These are phyloP conservation scores for Chalcosyrphus nemorum DNA, from an alignment of 2,888 invertebrate genomes.

Conservation along the genomic window DNA sequence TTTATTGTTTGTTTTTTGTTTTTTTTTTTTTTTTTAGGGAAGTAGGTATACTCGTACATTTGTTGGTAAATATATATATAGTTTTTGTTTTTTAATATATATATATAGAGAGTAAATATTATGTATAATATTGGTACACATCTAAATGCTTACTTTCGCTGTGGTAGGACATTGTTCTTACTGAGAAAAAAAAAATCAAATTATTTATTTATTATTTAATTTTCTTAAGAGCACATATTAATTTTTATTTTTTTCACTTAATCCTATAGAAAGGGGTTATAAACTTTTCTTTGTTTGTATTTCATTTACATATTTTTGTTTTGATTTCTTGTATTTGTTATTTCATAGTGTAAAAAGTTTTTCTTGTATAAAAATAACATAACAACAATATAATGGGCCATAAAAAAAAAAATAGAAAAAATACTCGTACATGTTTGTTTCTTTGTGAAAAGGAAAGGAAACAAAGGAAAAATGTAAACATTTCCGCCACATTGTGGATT, in stretches of 20 bases:
- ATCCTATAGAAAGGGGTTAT: constrained; percentile 9
- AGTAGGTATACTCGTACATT: constrained; percentile 54
- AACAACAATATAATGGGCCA: constrained; percentile 66
- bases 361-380: constrained; percentile 62
- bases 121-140: constrained; percentile 66
- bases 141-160: constrained; percentile 66
- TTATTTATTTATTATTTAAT: neutral
- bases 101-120: constrained; percentile 62
- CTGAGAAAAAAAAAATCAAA: constrained; percentile 1
- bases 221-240: constrained; percentile 62
- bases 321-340: constrained; percentile 17
- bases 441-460: neutral
- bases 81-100: constrained; percentile 1
- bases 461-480: constrained; percentile 33
- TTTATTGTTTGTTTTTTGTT: no score
- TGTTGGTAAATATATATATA: constrained; percentile 57
- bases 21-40: constrained; percentile 19
- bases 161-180: constrained; percentile 59
- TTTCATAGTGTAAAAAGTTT: constrained; percentile 57
- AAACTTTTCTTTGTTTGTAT: constrained; percentile 3
- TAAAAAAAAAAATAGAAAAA: constrained; percentile 37
- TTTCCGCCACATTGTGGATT: constrained; percentile 44
- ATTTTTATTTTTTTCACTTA: constrained; percentile 32
- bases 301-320: constrained; percentile 43
- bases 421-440: no score